A percentile compares a stretch with the other conserved stretches of the same genome.
Evolutionary conservation across 2,113 vertebrate genomes (phyloP).

Genomic region (Euleptes europaea): DNA sequence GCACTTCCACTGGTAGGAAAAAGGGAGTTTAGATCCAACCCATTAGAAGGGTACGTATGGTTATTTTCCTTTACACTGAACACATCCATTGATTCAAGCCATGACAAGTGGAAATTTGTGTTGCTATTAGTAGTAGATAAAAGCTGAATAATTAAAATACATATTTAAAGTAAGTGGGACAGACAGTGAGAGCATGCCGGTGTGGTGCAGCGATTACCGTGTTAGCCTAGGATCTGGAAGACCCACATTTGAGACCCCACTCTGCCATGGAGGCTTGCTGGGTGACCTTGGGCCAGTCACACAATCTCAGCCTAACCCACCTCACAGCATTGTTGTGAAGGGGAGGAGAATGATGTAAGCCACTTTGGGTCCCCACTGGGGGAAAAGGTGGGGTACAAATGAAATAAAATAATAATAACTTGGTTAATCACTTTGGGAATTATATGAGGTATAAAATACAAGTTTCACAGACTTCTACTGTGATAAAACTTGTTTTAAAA

Average conservation of each 20-base stretch:
- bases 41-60: too few relatives aligned
- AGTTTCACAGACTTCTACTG: not conserved
- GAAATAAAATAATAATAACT: not conserved
- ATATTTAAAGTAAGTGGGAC: not conserved
- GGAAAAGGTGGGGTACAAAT: too few relatives aligned
- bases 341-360: too few relatives aligned
- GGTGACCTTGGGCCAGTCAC: not conserved
- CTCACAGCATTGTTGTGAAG: too few relatives aligned
- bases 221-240: too few relatives aligned
- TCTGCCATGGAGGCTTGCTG: not conserved
- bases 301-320: too few relatives aligned
- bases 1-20: too few relatives aligned
- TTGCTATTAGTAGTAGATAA: not conserved
- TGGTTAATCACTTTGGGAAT: not conserved
- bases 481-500: not conserved
- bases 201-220: too few relatives aligned
- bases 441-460: not conserved
- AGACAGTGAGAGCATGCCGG: too few relatives aligned
- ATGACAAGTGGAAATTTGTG: not conserved
- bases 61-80: not conserved
- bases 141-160: not conserved
- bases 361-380: too few relatives aligned
- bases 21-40: too few relatives aligned
- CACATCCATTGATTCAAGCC: not conserved
- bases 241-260: too few relatives aligned